Conservation (phyloP, 2,888 invertebrate genomes). For the Ochropleura plecta region DNA sequence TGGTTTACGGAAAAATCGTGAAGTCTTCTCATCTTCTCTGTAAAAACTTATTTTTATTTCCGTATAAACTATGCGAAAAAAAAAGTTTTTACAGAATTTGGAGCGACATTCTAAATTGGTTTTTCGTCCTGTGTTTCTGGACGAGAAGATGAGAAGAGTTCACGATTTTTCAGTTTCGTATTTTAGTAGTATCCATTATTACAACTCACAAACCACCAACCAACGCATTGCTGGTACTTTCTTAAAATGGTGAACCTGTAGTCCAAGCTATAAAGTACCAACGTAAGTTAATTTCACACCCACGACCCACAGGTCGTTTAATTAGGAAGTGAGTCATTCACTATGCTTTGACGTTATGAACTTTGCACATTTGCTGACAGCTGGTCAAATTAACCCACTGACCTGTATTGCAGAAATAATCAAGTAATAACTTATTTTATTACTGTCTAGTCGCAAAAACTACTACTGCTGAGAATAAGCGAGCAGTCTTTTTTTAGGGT, state of each 20-base stretch:
- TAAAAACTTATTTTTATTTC: no score
- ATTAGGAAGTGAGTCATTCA: conserved; percentile 57
- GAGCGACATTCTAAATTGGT: neutral
- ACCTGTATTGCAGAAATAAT: conserved; percentile 22
- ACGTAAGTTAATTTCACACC: conserved; percentile 53
- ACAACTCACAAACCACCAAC: neutral
- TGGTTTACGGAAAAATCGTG: no score
- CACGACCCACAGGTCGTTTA: conserved; percentile 54
- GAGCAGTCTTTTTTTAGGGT: no score
- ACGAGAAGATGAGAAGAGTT: no score
- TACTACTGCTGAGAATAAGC: neutral
- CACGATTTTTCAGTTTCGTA: neutral
- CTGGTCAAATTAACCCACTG: conserved; percentile 26
- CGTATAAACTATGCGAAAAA: neutral
- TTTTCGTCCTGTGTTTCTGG: neutral
- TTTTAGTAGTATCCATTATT: conserved; percentile 1
- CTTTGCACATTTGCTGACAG: conserved; percentile 45
- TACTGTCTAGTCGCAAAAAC: neutral
- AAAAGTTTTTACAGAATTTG: neutral
- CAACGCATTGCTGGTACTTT: conserved; percentile 18
- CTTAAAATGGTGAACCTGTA: conserved; percentile 15
- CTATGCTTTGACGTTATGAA: conserved; percentile 38
- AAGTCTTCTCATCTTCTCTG: no score
- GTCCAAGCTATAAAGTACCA: conserved; percentile 30
- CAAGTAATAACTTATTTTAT: neutral